Percentiles rank a stretch among this genome's conserved stretches.
Evolutionary conservation across 1,140 invertebrate species (phyloP).

Genomic region (Aphis gossypii): DNA sequence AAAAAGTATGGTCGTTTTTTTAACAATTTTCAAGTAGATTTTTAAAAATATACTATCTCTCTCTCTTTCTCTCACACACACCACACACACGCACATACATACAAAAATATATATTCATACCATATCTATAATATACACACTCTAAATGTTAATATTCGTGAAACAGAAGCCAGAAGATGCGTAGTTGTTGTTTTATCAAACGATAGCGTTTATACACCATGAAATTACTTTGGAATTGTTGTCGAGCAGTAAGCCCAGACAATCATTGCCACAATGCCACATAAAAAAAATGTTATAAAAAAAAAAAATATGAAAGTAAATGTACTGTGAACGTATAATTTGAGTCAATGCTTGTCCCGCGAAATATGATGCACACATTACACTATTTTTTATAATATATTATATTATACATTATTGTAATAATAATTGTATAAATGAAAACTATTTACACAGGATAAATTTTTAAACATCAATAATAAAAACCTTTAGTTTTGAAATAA

Average conservation of each 20-base stretch:
- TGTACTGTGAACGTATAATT: constrained; percentile 2
- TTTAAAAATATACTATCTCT: not conserved
- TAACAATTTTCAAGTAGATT: not conserved
- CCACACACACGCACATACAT: not conserved
- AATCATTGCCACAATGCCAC: not conserved
- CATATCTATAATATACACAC: not conserved
- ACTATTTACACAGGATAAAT: not conserved
- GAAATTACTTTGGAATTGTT: constrained; percentile 37
- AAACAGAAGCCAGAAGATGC: not conserved
- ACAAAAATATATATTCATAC: not conserved
- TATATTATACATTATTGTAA: not conserved
- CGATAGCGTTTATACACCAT: constrained; percentile 15
- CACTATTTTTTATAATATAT: not conserved
- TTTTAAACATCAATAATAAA: not conserved
- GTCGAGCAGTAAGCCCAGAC: not conserved
- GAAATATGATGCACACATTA: not conserved
- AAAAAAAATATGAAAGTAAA: constrained; percentile 13
- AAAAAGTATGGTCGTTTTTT: not conserved
- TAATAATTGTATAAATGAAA: not conserved
- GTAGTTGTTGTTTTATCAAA: constrained; percentile 26
- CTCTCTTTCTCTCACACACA: not conserved
- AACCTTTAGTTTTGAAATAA: not conserved
- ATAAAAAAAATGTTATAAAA: not conserved
- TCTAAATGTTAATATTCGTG: not conserved
- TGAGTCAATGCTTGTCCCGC: not conserved